phyloP scores from a whole-genome alignment of 53 echinoderm and acorn worm species.

The Antedon mediterranea region DNA sequence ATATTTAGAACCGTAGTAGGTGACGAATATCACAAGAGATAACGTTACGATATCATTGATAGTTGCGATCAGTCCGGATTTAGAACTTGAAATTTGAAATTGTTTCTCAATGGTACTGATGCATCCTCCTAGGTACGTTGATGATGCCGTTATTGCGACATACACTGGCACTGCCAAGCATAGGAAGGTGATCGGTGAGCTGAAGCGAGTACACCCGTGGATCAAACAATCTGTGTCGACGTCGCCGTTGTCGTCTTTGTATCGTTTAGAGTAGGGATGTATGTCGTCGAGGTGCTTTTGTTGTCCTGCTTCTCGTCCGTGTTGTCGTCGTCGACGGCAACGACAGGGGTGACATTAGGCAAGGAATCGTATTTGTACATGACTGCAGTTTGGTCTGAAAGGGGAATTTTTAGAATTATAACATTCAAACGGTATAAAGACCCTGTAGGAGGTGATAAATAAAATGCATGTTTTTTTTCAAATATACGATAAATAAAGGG shows the following conservation, averaged over 20 bases:
- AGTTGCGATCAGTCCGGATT: slow-evolving; percentile 51
- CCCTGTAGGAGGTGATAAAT: too few relatives aligned
- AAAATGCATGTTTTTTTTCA: too few relatives aligned
- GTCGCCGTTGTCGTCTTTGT: not conserved
- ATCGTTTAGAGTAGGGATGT: too few relatives aligned
- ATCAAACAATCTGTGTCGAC: not conserved
- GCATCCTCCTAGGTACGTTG: slow-evolving; percentile 37
- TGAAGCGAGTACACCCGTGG: not conserved
- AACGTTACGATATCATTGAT: slow-evolving; percentile 63
- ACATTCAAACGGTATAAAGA: too few relatives aligned
- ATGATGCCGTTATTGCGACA: not conserved
- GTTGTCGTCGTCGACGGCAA: too few relatives aligned
- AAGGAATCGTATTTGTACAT: too few relatives aligned
- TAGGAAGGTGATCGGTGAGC: not conserved
- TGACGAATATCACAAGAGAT: slow-evolving; percentile 48
- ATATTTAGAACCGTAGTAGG: slow-evolving; percentile 66
- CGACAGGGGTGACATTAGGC: too few relatives aligned
- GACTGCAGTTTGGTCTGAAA: too few relatives aligned
- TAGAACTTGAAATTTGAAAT: slow-evolving; percentile 69
- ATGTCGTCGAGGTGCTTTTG: too few relatives aligned
- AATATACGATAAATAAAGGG: too few relatives aligned
- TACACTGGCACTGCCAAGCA: not conserved
- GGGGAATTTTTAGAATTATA: too few relatives aligned
- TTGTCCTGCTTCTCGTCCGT: too few relatives aligned
- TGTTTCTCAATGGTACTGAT: slow-evolving; percentile 67